These are phyloP conservation scores for Pasiphila rectangulata DNA, from an alignment of 2,888 invertebrate species.

Conservation along the genomic window DNA sequence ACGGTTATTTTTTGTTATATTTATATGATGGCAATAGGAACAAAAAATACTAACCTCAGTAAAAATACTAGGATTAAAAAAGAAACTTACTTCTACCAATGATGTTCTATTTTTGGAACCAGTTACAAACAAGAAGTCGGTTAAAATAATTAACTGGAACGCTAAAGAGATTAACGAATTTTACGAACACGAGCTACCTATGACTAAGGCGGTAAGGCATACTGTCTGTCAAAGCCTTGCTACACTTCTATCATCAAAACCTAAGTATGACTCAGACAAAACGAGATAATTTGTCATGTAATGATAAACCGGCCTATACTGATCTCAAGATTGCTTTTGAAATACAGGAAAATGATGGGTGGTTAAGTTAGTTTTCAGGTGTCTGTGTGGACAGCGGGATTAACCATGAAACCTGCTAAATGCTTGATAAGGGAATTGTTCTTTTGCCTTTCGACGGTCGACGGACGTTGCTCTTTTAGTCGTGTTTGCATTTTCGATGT, in stretches of 20 bases:
- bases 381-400: conserved; percentile 3
- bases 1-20: no score
- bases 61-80: no score
- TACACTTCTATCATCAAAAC: no score
- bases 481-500: conserved; percentile 7
- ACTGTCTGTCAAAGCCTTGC: neutral
- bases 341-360: no score
- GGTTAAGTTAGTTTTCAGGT: no score
- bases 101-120: conserved; percentile 28
- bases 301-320: no score
- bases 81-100: neutral
- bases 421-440: conserved; percentile 28
- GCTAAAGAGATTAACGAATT: conserved; percentile 62
- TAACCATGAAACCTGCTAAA: conserved; percentile 24
- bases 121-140: conserved; percentile 41
- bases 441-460: conserved; percentile 16
- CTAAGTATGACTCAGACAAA: no score
- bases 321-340: no score
- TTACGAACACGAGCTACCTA: conserved; percentile 37
- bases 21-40: no score
- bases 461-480: conserved; percentile 20
- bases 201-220: conserved; percentile 35
- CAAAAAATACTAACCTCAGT: neutral
- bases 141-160: conserved; percentile 48
- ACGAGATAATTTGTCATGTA: no score